phyloP scores from a whole-genome alignment of 2,113 vertebrate species.

The Apteryx mantelli region DNA sequence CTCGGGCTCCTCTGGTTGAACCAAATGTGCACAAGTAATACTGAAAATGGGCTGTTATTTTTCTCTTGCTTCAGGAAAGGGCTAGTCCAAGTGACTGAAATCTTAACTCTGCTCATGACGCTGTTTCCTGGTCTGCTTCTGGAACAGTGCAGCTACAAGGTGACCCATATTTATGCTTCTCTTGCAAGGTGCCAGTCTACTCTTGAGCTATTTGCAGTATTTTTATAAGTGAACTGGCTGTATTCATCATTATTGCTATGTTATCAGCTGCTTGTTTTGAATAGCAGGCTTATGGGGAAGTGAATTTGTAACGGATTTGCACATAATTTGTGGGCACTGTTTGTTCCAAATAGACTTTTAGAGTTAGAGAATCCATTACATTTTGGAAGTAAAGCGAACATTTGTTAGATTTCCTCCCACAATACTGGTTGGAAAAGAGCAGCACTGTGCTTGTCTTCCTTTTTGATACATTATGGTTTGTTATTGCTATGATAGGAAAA shows the following conservation, averaged over 20 bases:
- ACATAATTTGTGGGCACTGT: neutral
- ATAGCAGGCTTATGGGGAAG: neutral
- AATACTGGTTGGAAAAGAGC: neutral
- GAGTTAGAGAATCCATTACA: neutral
- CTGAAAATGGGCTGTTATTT: neutral
- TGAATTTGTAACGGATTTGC: neutral
- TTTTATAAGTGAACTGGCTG: neutral
- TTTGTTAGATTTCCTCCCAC: slow-evolving; percentile 5
- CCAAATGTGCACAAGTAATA: neutral
- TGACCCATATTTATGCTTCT: neutral
- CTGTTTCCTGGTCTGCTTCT: neutral
- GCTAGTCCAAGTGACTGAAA: neutral
- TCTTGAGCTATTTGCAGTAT: neutral
- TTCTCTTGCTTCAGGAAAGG: neutral
- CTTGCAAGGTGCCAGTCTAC: neutral
- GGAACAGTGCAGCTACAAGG: neutral
- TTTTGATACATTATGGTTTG: neutral
- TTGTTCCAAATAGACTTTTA: neutral
- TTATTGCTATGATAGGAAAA: neutral
- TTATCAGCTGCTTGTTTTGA: neutral
- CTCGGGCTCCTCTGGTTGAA: neutral
- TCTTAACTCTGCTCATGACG: neutral
- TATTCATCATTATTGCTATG: neutral
- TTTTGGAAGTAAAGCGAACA: neutral
- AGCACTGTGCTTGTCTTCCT: neutral